These are phyloP conservation scores for Dryobota labecula DNA, from an alignment of 2,888 invertebrate species.

Conservation along the genomic window DNA sequence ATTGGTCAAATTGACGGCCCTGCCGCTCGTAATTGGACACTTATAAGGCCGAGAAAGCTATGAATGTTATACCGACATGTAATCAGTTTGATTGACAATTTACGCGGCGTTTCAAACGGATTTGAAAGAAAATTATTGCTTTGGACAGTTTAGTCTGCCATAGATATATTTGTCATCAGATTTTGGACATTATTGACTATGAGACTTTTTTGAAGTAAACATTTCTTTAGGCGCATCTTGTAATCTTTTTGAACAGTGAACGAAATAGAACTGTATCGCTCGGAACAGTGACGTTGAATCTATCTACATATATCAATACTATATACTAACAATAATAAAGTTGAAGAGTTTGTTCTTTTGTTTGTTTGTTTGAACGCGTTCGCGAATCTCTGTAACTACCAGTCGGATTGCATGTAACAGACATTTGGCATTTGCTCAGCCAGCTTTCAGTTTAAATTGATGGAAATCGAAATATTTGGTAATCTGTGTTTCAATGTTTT, in stretches of 20 bases:
- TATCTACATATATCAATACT: too few relatives aligned
- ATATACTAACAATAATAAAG: too few relatives aligned
- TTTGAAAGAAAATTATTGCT: slow-evolving; percentile 17
- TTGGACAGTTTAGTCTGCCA: neutral
- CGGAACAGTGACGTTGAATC: too few relatives aligned
- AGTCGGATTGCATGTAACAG: neutral
- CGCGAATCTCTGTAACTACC: too few relatives aligned
- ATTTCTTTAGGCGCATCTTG: too few relatives aligned
- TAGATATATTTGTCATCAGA: neutral
- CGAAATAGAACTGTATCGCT: too few relatives aligned
- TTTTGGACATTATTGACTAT: neutral
- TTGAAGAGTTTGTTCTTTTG: too few relatives aligned
- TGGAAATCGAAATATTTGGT: slow-evolving; percentile 30
- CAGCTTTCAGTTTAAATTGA: slow-evolving; percentile 29
- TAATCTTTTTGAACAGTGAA: too few relatives aligned
- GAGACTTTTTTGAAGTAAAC: too few relatives aligned
- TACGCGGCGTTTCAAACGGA: slow-evolving; percentile 21
- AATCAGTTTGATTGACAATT: slow-evolving; percentile 56
- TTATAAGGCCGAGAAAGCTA: slow-evolving; percentile 52
- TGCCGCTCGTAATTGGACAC: slow-evolving; percentile 59
- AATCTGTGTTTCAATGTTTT: slow-evolving; percentile 32
- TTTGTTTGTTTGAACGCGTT: too few relatives aligned
- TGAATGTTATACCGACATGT: slow-evolving; percentile 53
- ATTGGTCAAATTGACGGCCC: slow-evolving; percentile 62
- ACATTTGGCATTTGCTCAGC: slow-evolving; percentile 30